phyloP scores from a whole-genome alignment of 1,140 invertebrate genomes.

The Caenorhabditis remanei region DNA sequence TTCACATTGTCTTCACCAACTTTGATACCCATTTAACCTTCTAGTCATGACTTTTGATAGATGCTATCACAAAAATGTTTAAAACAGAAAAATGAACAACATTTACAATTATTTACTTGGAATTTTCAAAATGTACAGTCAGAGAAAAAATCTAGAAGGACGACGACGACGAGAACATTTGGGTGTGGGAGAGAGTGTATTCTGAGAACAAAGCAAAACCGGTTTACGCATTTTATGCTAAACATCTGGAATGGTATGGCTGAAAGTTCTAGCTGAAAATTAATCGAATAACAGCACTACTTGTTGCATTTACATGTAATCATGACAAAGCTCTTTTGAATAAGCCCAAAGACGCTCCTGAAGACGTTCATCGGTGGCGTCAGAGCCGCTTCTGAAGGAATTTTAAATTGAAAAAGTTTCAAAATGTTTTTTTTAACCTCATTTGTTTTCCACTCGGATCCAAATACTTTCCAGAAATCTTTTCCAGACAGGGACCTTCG shows the following conservation, averaged over 20 bases:
- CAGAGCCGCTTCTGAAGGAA: conserved; percentile 60
- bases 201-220: conserved; percentile 39
- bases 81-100: not conserved
- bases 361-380: conserved; percentile 67
- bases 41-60: conserved; percentile 9
- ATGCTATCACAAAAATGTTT: not conserved
- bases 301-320: conserved; percentile 39
- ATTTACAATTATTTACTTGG: conserved; percentile 24
- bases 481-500: conserved; percentile 58
- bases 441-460: conserved; percentile 67
- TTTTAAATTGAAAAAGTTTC: not conserved
- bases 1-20: not conserved
- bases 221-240: conserved; percentile 52
- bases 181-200: not conserved
- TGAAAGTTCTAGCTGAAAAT: conserved; percentile 21
- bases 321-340: conserved; percentile 61
- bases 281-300: not conserved
- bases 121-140: conserved; percentile 35
- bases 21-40: conserved; percentile 15
- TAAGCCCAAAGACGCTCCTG: conserved; percentile 67
- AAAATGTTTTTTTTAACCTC: conserved; percentile 11
- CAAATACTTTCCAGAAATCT: conserved; percentile 66
- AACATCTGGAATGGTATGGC: conserved; percentile 45
- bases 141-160: conserved; percentile 3
- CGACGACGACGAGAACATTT: not conserved